Conservation (phyloP, 2,888 invertebrate species). For the Apamea crenata region DNA sequence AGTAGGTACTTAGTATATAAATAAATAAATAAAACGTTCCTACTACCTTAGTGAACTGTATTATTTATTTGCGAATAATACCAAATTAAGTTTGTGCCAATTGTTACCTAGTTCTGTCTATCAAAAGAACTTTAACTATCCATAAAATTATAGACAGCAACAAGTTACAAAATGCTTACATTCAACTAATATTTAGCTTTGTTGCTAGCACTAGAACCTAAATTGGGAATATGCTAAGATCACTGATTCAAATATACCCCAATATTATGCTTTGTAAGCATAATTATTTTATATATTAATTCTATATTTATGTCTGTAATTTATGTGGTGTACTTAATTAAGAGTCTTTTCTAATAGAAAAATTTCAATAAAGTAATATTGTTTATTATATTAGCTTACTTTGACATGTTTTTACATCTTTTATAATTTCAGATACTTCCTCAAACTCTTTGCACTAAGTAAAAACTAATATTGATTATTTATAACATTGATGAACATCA, state of each 20-base stretch:
- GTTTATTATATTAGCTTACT: neutral
- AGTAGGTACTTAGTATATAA: neutral
- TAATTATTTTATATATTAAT: neutral
- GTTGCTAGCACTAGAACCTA: neutral
- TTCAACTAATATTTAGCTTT: neutral
- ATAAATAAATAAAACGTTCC: neutral
- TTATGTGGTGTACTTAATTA: too few relatives aligned
- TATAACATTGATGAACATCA: neutral
- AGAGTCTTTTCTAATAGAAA: too few relatives aligned
- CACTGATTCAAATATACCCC: neutral
- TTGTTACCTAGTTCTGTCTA: neutral
- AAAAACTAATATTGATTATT: neutral
- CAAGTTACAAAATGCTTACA: slow-evolving; percentile 18
- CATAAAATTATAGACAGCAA: slow-evolving; percentile 10
- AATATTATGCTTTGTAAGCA: neutral
- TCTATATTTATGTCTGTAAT: too few relatives aligned
- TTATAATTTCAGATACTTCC: neutral
- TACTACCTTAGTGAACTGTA: neutral
- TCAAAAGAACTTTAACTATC: neutral
- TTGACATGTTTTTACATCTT: neutral
- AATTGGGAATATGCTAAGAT: neutral
- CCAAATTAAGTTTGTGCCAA: neutral
- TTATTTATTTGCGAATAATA: neutral
- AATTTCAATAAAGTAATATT: neutral
- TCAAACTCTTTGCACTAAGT: neutral